Evolutionary conservation across 1,140 invertebrate genomes (phyloP), one percentile per base, ranked within the genome.

Genomic region (Chironomus striatipennis): DNA sequence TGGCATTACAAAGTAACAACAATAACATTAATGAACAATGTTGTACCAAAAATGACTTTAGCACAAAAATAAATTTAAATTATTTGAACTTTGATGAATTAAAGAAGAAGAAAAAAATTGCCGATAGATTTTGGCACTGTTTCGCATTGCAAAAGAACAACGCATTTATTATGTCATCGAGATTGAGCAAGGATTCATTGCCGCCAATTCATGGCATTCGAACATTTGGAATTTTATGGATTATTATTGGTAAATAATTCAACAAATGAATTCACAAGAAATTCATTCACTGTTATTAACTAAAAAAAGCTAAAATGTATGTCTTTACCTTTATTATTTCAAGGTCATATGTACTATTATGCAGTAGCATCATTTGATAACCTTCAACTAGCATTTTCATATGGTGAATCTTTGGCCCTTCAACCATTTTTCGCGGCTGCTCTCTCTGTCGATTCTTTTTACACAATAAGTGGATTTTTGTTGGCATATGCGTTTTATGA

Each of bases 401-500:
- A 81, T 75, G 76, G 79, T 0, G 79, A 83, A 73, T 77, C 76
- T 18, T 79, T 83, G 18, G 43, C 75, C 0, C 67, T 78, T 0
- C 84, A 86, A 78, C 74, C 83, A 7, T 42, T 85, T 15, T 80
- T 77, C 74, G 85, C 85, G 75, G 80, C 82, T 0, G 81, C 80
- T 0, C 76, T 84, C 2, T 82, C 83, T 0, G 85, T 86, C 5
- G 85, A 86, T 74, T 86, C 84, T 0, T 86, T 79, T 77, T 83
- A 86, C 74, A 84, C 85, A 75, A 73, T 81, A 42, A 80, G 85
- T 77, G 85, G 85, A 8, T 83, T 86, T 76, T 77, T 86, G 0
- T 21, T 86, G 10, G 73, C 80, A 6, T 83, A 83, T 74, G 74
- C 82, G 17, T 86, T 81, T 77, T 79, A 81, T 21, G 83, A 81